Base-by-base conservation (phyloP, 2,888 invertebrate species). In the Campaea margaritaria region DNA sequence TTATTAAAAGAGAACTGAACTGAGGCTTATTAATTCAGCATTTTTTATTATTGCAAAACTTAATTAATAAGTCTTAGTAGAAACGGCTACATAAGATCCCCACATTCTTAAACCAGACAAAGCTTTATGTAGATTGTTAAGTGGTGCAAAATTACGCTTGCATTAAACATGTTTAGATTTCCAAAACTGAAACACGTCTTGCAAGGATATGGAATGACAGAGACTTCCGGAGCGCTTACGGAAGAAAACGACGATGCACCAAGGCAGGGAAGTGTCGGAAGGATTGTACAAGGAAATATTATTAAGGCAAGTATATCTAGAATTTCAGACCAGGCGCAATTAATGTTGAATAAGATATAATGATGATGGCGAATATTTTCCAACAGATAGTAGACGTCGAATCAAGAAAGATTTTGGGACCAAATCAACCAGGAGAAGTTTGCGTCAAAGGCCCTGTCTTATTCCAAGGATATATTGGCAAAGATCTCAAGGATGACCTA, bases 181-280 rank as follows among this genome's bases (percentile, higher is more conserved):
- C 78, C 79, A 2, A 75, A 80, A 11, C 61, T 87, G 34, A 72
- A 65, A 47, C 62, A 75, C 31, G 65, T 86, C 5, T 56, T 85
- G 43, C 86, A 89, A 82, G 85, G 83, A 0, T 89, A 86, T 43
- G 88, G 88, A n/a, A 83, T 87, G 83, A 87, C 89, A 15, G 88
- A 89, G 72, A 58, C 80, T 0, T 64, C 82, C 9, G 89, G 88
- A 58, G 74, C 65, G 2, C 13, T 86, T 0, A 81, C 80, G 16
- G 71, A 78, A 58, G 86, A 87, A 56, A 54, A 58, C 2, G 76
- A 81, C 3, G 58, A 38, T 16, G 47, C 50, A 0, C 45, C 57
- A n/a, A 84, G 72, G 65, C 70, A 70, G 51, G 87, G 87, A 11
- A 88, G 86, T 65, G 80, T 88, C 1, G 89, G 88, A 11, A 83